These are phyloP conservation scores for Poecile atricapillus DNA, from an alignment of 2,113 vertebrate genomes.

Conservation along the genomic window DNA sequence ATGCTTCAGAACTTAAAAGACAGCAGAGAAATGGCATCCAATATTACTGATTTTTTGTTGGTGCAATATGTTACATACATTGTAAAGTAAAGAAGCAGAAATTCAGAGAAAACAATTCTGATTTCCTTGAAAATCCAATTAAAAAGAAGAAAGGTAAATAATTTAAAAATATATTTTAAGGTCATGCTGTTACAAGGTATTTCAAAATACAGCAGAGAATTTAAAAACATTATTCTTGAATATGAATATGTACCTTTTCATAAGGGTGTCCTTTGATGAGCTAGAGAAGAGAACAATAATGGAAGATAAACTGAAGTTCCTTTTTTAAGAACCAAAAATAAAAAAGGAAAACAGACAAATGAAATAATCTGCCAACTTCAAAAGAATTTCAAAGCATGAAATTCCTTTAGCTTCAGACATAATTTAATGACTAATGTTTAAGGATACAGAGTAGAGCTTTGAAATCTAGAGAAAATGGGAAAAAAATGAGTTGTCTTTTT, in stretches of 20 bases:
- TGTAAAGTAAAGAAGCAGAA: neutral
- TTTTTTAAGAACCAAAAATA: neutral
- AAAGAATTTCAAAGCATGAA: conserved; percentile 26
- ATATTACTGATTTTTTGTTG: neutral
- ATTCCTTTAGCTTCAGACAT: neutral
- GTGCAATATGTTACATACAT: neutral
- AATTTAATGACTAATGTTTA: conserved; percentile 19
- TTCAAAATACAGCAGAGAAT: neutral
- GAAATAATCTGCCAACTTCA: neutral
- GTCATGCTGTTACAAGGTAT: neutral
- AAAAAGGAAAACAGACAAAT: neutral
- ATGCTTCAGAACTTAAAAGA: neutral
- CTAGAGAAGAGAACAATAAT: neutral
- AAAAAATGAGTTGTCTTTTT: conserved; percentile 5
- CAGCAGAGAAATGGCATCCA: neutral
- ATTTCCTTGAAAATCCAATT: neutral
- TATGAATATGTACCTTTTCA: neutral
- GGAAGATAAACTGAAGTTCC: neutral
- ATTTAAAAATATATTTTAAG: neutral
- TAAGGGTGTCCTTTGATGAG: neutral
- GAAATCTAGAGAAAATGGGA: conserved; percentile 34
- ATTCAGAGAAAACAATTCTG: neutral
- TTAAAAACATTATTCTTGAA: neutral
- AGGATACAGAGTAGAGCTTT: neutral
- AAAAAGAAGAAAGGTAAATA: neutral